phyloP scores from a whole-genome alignment of 2,888 invertebrate species.

The Oxytorus armatus region DNA sequence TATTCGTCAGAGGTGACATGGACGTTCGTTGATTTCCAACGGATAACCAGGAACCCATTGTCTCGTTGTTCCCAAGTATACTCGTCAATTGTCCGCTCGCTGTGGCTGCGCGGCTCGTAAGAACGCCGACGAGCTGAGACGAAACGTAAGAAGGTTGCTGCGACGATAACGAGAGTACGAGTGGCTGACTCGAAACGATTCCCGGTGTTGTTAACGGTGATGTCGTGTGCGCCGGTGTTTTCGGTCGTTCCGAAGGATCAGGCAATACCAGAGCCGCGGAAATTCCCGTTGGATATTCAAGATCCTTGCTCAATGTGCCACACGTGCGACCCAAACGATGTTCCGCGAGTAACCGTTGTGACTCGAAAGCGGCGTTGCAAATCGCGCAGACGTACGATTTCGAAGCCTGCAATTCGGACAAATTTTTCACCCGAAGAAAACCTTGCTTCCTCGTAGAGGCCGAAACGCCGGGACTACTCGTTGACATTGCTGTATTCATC shows the following conservation, averaged over 20 bases:
- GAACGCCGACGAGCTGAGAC: background rate
- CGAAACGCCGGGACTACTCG: background rate
- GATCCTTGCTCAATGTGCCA: background rate
- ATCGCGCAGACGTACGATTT: conserved; percentile 65
- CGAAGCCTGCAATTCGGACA: conserved; percentile 66
- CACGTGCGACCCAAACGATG: conserved; percentile 67
- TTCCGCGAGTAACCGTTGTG: conserved; percentile 57
- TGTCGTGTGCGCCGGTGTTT: background rate
- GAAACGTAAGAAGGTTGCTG: background rate
- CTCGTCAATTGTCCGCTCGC: background rate
- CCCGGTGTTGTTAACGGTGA: background rate
- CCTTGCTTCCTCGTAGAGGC: conserved; percentile 48
- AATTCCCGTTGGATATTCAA: conserved; percentile 49
- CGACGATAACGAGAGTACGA: background rate
- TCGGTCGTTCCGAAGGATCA: conserved; percentile 20
- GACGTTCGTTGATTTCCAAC: background rate
- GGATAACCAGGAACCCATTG: conserved; percentile 15
- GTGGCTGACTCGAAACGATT: background rate
- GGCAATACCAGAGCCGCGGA: conserved; percentile 60
- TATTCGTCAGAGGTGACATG: background rate
- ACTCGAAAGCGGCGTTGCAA: conserved; percentile 71
- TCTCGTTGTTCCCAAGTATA: background rate
- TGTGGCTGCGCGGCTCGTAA: background rate
- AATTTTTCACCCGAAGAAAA: conserved; percentile 69
- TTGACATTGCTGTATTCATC: background rate